Evolutionary conservation across 2,888 invertebrate species (phyloP).

Genomic region (Polyploca ridens): DNA sequence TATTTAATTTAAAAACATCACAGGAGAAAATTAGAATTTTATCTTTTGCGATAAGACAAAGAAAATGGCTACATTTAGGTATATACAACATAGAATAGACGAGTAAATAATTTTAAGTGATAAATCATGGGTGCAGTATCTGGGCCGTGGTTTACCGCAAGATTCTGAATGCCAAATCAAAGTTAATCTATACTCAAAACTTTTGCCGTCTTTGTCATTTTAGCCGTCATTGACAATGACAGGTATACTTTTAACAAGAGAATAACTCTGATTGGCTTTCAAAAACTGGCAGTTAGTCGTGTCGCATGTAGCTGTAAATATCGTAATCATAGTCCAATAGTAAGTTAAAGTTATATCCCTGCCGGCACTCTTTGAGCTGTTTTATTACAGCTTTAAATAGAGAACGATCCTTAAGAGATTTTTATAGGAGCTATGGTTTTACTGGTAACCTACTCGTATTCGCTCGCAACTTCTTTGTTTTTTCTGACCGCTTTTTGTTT

Average conservation of each 20-base stretch:
- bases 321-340: constrained; percentile 82
- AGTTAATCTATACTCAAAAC: too few relatives aligned
- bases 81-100: background rate
- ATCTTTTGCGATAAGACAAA: background rate
- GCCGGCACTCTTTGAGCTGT: constrained; percentile 72
- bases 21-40: too few relatives aligned
- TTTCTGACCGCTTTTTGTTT: too few relatives aligned
- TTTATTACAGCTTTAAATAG: constrained; percentile 77
- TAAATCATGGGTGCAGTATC: constrained; percentile 30
- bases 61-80: background rate
- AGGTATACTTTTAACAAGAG: too few relatives aligned
- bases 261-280: too few relatives aligned
- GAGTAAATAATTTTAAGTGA: constrained; percentile 3
- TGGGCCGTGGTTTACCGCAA: constrained; percentile 62
- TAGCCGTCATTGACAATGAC: too few relatives aligned
- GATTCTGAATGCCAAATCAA: too few relatives aligned
- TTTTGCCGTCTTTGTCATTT: too few relatives aligned
- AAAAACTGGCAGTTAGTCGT: constrained; percentile 27
- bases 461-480: background rate
- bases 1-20: too few relatives aligned
- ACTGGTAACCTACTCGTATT: background rate
- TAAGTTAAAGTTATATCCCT: constrained; percentile 75
- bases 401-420: constrained; percentile 55
- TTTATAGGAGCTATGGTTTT: constrained; percentile 37
- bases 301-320: constrained; percentile 77